A percentile compares a stretch with the other conserved stretches of the same genome.
Conservation (phyloP, 2,888 invertebrate genomes). For the Andrena hattorfiana region DNA sequence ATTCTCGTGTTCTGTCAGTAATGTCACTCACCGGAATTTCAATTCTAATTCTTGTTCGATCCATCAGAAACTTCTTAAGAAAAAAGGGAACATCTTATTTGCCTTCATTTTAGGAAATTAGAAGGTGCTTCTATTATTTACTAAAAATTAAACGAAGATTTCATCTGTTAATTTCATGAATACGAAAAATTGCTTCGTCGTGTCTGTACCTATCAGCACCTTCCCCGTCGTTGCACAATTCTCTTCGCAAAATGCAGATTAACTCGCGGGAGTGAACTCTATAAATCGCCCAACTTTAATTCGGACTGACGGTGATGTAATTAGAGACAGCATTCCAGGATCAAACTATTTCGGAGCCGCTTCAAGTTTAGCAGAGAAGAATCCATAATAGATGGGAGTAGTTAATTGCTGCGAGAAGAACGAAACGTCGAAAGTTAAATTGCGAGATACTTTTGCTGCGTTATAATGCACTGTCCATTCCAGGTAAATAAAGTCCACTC, state of each 20-base stretch:
- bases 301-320: slow-evolving; percentile 34
- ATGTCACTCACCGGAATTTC: no score
- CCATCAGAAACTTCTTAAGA: no score
- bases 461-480: background rate
- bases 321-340: slow-evolving; percentile 46
- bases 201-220: background rate
- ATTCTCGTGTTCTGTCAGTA: no score
- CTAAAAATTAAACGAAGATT: background rate
- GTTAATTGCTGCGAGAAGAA: slow-evolving; percentile 32
- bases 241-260: background rate
- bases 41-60: no score
- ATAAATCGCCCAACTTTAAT: slow-evolving; percentile 53
- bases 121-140: background rate
- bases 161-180: background rate
- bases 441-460: background rate
- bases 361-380: slow-evolving; percentile 42
- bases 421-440: slow-evolving; percentile 24
- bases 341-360: slow-evolving; percentile 50
- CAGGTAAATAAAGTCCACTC: background rate
- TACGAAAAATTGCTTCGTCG: background rate
- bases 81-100: no score
- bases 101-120: no score
- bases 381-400: slow-evolving; percentile 34
- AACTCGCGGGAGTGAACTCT: slow-evolving; percentile 15
- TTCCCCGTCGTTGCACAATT: background rate